Evolutionary conservation across 1,140 invertebrate genomes (phyloP).

Genomic region (Cherax destructor): DNA sequence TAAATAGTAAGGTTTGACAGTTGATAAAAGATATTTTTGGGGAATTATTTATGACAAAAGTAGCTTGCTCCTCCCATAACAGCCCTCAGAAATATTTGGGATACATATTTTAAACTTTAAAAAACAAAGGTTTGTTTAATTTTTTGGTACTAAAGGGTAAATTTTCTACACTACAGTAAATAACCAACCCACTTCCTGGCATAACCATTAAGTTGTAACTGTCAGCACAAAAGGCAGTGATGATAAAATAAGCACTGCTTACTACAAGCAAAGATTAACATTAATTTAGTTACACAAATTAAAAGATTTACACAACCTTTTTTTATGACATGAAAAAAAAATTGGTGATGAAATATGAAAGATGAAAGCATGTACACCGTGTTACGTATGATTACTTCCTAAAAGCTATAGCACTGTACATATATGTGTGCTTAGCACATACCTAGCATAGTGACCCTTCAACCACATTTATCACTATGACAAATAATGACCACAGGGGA

Average conservation of each 20-base stretch:
- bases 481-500: slow-evolving; percentile 11
- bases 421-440: slow-evolving; percentile 13
- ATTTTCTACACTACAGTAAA: not conserved
- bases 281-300: not conserved
- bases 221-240: not conserved
- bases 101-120: not conserved
- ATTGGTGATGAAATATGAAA: not conserved
- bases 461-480: slow-evolving; percentile 11
- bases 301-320: not conserved
- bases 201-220: not conserved
- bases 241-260: slow-evolving; percentile 4
- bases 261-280: not conserved
- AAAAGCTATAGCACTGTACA: slow-evolving; percentile 16
- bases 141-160: not conserved
- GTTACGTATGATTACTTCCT: slow-evolving; percentile 3
- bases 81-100: not conserved
- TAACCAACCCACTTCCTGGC: not conserved
- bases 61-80: not conserved
- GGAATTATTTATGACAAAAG: not conserved
- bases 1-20: not conserved
- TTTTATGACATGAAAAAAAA: not conserved
- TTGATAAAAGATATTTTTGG: not conserved
- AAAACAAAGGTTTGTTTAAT: not conserved
- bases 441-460: slow-evolving; percentile 10
- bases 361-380: slow-evolving; percentile 12